Conservation (phyloP, 2,797 vertebrate species). For the Gila robusta region DNA sequence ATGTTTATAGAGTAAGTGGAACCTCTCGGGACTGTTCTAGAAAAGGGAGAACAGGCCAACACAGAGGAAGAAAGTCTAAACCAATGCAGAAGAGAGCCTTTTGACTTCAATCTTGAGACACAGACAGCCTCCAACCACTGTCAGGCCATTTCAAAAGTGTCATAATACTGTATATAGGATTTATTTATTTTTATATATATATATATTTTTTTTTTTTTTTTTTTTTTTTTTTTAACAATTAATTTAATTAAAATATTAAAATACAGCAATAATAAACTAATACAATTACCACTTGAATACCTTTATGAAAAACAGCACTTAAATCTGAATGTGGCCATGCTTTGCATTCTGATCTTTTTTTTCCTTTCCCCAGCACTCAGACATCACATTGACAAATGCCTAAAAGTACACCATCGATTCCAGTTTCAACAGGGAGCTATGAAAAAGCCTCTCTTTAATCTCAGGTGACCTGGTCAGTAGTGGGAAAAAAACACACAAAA, state of each 20-base stretch:
- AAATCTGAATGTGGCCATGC: background rate
- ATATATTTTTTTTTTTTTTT: no score
- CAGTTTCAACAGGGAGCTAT: constrained; percentile 6
- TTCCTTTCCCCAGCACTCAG: constrained; percentile 2
- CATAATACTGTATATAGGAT: background rate
- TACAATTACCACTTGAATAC: background rate
- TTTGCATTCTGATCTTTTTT: constrained; percentile 16
- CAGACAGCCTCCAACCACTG: background rate
- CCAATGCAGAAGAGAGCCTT: background rate
- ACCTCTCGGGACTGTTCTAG: constrained; percentile 25
- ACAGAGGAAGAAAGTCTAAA: constrained; percentile 14
- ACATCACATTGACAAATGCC: constrained; percentile 24
- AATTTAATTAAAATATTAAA: no score
- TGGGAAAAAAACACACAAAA: background rate
- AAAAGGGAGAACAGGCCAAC: constrained; percentile 15
- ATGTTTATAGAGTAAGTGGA: constrained; percentile 46
- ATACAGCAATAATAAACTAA: background rate
- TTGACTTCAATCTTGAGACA: background rate
- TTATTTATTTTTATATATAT: no score
- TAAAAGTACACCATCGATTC: constrained; percentile 40
- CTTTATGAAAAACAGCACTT: background rate
- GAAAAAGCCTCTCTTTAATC: constrained; percentile 18
- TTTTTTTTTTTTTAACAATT: no score
- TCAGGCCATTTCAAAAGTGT: background rate
- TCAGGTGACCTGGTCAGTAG: background rate